Evolutionary conservation across 30 jellyfish, hydroid and myxozoan genomes (phyloP).

Genomic region (Chrysaora quinquecirrha): DNA sequence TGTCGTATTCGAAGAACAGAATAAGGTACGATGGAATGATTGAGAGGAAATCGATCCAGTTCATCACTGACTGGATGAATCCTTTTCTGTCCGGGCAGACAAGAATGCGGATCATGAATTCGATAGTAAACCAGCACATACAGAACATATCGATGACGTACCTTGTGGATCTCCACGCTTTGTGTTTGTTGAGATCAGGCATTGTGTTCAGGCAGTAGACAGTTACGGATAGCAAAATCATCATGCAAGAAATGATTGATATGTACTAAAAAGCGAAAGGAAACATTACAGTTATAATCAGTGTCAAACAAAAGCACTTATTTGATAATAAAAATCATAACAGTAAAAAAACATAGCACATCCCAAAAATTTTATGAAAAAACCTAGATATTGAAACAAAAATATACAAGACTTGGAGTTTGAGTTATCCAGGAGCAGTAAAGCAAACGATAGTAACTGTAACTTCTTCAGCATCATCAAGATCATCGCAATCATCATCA

Average conservation of each 20-base stretch:
- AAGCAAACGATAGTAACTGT: too few relatives aligned
- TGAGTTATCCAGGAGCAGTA: too few relatives aligned
- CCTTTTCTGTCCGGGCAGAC: slow-evolving; percentile 80
- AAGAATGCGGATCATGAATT: slow-evolving; percentile 65
- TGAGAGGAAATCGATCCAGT: slow-evolving; percentile 93
- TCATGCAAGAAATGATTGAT: slow-evolving; percentile 84
- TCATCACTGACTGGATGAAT: slow-evolving; percentile 71
- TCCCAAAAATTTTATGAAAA: too few relatives aligned
- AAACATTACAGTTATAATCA: too few relatives aligned
- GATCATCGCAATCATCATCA: background rate
- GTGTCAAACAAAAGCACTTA: too few relatives aligned
- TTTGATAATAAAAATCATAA: too few relatives aligned
- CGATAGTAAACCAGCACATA: slow-evolving; percentile 87
- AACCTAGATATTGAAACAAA: too few relatives aligned
- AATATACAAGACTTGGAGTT: too few relatives aligned
- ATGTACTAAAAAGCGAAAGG: slow-evolving; percentile 59
- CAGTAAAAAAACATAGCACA: too few relatives aligned
- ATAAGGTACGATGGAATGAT: slow-evolving; percentile 77
- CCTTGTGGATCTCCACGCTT: slow-evolving; percentile 31
- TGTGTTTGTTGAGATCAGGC: slow-evolving; percentile 20
- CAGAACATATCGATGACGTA: slow-evolving; percentile 64
- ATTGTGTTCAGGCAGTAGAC: slow-evolving; percentile 89
- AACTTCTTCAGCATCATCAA: background rate
- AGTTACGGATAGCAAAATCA: slow-evolving; percentile 83
- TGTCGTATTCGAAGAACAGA: slow-evolving; percentile 27